Conservation (phyloP, 2,113 vertebrate genomes). For the Urocynchramus pylzowi region DNA sequence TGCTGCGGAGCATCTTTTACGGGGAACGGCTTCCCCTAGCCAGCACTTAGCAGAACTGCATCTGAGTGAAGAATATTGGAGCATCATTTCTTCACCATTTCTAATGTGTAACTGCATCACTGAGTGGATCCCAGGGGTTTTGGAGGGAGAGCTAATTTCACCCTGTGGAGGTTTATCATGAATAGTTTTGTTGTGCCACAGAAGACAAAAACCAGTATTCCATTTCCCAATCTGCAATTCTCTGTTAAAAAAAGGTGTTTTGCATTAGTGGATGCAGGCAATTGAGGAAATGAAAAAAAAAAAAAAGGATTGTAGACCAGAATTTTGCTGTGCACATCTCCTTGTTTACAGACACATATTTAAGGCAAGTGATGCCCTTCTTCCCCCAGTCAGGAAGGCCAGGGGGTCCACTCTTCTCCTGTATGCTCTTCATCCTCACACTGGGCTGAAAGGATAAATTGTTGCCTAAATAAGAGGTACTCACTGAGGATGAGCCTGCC, state of each 20-base stretch:
- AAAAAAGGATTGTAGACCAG: not conserved
- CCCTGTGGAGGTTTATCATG: not conserved
- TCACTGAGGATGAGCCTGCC: not conserved
- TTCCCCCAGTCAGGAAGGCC: not conserved
- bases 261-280: not conserved
- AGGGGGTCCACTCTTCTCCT: not conserved
- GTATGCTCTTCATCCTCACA: not conserved
- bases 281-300: not conserved
- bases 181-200: not conserved
- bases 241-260: not conserved
- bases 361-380: not conserved
- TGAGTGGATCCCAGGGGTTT: not conserved
- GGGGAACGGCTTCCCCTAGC: not conserved
- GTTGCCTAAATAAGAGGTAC: not conserved
- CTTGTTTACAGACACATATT: not conserved
- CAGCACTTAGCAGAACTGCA: not conserved
- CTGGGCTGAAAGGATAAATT: not conserved
- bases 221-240: not conserved
- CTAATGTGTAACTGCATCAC: not conserved
- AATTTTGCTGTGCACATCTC: not conserved
- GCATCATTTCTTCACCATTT: not conserved
- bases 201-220: not conserved
- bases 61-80: not conserved
- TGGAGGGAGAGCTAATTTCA: not conserved
- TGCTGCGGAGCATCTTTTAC: not conserved